These are phyloP conservation scores for Planococcus citri DNA, from an alignment of 1,140 invertebrate species.

Conservation along the genomic window DNA sequence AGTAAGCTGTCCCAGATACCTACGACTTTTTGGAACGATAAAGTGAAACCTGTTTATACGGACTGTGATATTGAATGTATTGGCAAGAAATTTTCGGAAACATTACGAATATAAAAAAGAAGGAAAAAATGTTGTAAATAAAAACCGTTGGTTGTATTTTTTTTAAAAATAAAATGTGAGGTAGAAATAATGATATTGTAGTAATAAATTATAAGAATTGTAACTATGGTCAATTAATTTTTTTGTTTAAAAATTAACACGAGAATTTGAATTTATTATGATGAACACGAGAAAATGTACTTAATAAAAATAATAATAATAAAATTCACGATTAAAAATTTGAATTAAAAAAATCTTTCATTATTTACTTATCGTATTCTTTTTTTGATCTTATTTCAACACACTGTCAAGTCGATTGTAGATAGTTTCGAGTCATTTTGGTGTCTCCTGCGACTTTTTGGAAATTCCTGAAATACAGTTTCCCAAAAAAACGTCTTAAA, in stretches of 20 bases:
- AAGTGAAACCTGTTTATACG: slow-evolving; percentile 22
- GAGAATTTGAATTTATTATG: neutral
- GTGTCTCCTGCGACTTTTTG: too few species aligned
- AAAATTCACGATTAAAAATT: neutral
- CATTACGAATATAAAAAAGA: neutral
- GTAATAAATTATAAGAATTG: neutral
- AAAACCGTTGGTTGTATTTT: slow-evolving; percentile 15
- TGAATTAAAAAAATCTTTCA: too few species aligned
- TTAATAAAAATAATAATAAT: neutral
- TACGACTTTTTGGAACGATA: slow-evolving; percentile 22
- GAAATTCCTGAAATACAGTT: too few species aligned
- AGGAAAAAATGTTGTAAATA: too few species aligned
- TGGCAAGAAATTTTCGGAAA: neutral
- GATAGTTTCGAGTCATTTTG: too few species aligned
- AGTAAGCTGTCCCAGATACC: slow-evolving; percentile 19
- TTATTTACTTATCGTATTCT: too few species aligned
- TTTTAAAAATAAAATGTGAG: neutral
- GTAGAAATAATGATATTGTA: neutral
- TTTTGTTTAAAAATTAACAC: too few species aligned
- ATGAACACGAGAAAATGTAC: neutral
- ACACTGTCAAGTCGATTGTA: too few species aligned
- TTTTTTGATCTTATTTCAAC: too few species aligned
- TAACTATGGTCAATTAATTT: too few species aligned
- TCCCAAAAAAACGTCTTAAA: too few species aligned
- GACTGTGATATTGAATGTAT: slow-evolving; percentile 24